A percentile compares a stretch with the other conserved stretches of the same genome.
Evolutionary conservation across 1,140 invertebrate species (phyloP).

Genomic region (Leptopilina clavipes): DNA sequence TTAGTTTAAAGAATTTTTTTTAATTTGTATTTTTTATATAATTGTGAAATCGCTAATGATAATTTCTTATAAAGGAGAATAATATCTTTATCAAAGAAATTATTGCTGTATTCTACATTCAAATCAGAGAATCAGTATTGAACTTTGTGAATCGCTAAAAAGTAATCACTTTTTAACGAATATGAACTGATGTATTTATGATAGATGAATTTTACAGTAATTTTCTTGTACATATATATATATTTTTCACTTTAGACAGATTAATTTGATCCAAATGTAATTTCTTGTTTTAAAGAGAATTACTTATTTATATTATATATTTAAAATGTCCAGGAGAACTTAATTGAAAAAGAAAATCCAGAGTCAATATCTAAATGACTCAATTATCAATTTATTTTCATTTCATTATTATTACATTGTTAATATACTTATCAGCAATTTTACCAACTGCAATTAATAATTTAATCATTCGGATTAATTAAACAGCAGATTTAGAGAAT

Average conservation of each 20-base stretch:
- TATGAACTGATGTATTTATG: constrained; percentile 8
- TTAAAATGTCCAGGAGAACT: neutral
- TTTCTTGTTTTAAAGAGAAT: neutral
- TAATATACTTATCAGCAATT: too few relatives aligned
- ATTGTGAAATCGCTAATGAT: constrained; percentile 7
- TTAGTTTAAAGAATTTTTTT: neutral
- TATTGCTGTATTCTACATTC: neutral
- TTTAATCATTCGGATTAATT: too few relatives aligned
- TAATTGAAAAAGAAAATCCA: neutral
- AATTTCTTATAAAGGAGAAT: neutral
- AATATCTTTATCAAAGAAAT: neutral
- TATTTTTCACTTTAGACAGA: neutral
- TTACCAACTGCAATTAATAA: too few relatives aligned
- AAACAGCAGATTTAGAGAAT: too few relatives aligned
- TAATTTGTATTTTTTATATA: neutral
- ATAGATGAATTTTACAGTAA: neutral
- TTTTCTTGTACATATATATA: constrained; percentile 4
- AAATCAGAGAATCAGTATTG: constrained; percentile 21
- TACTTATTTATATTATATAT: constrained; percentile 12
- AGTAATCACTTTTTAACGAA: neutral
- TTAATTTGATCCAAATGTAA: neutral
- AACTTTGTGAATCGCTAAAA: constrained; percentile 8
- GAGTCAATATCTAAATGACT: neutral
- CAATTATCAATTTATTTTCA: too few relatives aligned
- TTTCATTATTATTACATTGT: too few relatives aligned